phyloP scores from a whole-genome alignment of 2,797 vertebrate genomes.

The Erethizon dorsatum region DNA sequence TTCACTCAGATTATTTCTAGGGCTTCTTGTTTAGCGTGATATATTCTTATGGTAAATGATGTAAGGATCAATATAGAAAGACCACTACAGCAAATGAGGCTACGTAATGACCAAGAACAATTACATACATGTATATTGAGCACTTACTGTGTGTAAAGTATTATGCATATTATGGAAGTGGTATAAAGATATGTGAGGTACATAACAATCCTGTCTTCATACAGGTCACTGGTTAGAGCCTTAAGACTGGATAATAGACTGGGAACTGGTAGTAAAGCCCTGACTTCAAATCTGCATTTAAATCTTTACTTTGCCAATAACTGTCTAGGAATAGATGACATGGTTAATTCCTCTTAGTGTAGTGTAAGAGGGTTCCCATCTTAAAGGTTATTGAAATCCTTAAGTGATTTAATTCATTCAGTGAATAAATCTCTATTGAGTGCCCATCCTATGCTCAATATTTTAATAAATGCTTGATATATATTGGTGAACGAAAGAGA shows the following conservation, averaged over 20 bases:
- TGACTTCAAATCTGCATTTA: background rate
- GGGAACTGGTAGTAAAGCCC: background rate
- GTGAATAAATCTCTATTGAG: background rate
- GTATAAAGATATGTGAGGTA: background rate
- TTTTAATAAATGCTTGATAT: background rate
- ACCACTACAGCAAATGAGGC: background rate
- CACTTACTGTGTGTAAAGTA: background rate
- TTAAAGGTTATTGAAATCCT: conserved; percentile 5
- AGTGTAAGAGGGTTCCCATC: background rate
- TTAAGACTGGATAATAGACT: too few species aligned
- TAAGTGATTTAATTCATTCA: conserved; percentile 25
- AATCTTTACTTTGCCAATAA: background rate
- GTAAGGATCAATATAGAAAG: background rate
- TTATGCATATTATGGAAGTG: background rate
- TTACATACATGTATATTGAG: background rate
- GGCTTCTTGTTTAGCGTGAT: background rate
- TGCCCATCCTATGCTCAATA: background rate
- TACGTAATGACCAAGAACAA: background rate
- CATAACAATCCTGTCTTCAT: background rate
- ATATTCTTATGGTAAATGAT: background rate
- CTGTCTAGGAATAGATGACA: background rate
- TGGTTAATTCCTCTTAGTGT: background rate
- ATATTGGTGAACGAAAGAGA: background rate
- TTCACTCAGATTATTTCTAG: background rate
- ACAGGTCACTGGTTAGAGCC: background rate